Evolutionary conservation across 2,888 invertebrate genomes (phyloP).

Genomic region (Electrophaes corylata): DNA sequence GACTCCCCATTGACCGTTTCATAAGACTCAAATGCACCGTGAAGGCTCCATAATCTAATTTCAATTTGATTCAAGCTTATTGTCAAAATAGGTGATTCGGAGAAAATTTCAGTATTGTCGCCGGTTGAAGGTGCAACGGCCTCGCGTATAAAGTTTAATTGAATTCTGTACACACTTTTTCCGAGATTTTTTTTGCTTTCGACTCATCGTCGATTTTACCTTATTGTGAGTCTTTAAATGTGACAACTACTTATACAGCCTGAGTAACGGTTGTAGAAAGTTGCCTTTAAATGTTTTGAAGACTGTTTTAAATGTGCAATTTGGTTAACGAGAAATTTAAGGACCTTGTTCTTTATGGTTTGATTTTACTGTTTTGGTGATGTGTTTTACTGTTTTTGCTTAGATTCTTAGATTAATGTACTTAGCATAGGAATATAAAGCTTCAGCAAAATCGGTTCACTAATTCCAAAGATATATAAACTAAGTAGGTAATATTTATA

Average conservation of each 20-base stretch:
- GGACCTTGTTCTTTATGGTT: background rate
- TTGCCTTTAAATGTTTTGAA: conserved; percentile 47
- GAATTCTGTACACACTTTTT: conserved; percentile 71
- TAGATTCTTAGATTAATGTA: background rate
- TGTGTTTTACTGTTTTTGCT: background rate
- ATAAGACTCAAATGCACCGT: conserved; percentile 72
- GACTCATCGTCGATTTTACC: conserved; percentile 50
- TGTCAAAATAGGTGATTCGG: conserved; percentile 71
- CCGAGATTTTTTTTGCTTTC: conserved; percentile 48
- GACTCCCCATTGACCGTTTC: conserved; percentile 79
- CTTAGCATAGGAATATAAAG: no score
- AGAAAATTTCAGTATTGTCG: conserved; percentile 74
- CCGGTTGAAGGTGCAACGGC: conserved; percentile 65
- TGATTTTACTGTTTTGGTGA: no score
- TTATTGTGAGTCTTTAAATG: conserved; percentile 47
- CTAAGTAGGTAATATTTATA: no score
- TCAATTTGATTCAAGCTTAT: conserved; percentile 74
- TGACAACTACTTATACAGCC: conserved; percentile 48
- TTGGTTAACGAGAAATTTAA: background rate
- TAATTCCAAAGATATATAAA: no score
- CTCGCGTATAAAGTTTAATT: conserved; percentile 70
- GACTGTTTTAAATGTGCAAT: conserved; percentile 36
- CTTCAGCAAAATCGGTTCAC: no score
- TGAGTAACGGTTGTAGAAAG: conserved; percentile 52
- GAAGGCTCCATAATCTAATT: conserved; percentile 79